Base-by-base conservation (phyloP, 2,888 invertebrate species). In the Orchestes rusci region DNA sequence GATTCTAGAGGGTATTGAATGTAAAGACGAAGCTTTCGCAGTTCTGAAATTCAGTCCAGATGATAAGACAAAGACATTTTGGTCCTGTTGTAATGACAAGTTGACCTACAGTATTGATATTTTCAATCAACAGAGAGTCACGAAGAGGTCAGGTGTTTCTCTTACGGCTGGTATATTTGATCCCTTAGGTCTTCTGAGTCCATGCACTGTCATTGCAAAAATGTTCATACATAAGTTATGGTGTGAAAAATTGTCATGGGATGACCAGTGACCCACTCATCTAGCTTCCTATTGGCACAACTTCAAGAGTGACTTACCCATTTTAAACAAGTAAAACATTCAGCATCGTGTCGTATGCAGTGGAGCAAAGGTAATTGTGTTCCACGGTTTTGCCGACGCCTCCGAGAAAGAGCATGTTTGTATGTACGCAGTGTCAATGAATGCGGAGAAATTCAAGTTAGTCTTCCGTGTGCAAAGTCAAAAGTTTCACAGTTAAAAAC, bases 401-500 rank as follows among this genome's bases (percentile, higher is more conserved):
- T 43, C 36, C 4, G 38, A 29, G n/a, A 3, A 5, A 29, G 43
- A 8, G 43, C 36, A 8, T 38, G 43, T 35, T 3, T 43, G 16
- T 42, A 42, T 36, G 3, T 42, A n/a, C 33, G 36, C 2, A 23
- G 27, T 28, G 2, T 16, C 2, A 30, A 42, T 36, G 8, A 42
- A 36, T 16, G 16, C 12, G n/a, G n/a, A n/a, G n/a, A n/a, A n/a
- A n/a, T n/a, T n/a, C n/a, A n/a, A 12, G 32, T 43, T 3, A 37
- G 15, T 2, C 31, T 42, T 15, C 8, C 31, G 7, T 43, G 43
- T 19, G 3, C 43, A 23, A 42, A 42, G 17, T 28, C 34, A n/a
- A 35, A 36, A n/a, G 43, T 42, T 8, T 49, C 54, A 10, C 56
- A 55, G 3, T 15, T 56, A 7, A 55, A 53, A 38, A 28, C 45